These are phyloP conservation scores for Ahaetulla prasina DNA, from an alignment of 2,113 vertebrate genomes.

Conservation along the genomic window DNA sequence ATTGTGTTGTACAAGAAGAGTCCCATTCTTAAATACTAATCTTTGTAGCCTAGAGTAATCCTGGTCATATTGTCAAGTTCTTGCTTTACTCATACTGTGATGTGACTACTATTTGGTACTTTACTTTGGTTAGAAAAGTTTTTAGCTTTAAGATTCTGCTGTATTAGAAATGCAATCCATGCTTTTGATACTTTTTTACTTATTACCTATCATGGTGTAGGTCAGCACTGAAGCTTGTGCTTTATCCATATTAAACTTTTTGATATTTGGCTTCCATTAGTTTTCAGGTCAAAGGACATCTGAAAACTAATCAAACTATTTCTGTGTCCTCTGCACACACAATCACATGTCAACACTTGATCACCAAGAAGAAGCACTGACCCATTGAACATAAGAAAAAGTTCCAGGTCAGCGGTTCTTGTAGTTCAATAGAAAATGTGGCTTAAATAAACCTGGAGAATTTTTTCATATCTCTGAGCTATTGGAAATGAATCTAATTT, in stretches of 20 bases:
- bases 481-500: neutral
- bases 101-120: neutral
- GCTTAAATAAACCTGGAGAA: neutral
- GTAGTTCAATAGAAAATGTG: neutral
- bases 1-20: neutral
- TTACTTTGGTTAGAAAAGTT: neutral
- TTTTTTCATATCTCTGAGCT: neutral
- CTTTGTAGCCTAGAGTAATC: neutral
- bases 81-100: neutral
- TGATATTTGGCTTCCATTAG: neutral
- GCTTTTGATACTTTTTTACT: neutral
- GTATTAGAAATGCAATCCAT: neutral
- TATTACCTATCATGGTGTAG: neutral
- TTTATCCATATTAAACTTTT: neutral
- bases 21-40: neutral
- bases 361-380: conserved; percentile 1
- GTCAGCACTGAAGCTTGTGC: neutral
- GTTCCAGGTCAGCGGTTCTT: neutral
- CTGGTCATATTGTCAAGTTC: neutral
- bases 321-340: neutral
- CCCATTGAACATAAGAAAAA: neutral
- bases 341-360: neutral
- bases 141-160: neutral
- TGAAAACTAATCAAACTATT: conserved; percentile 4
- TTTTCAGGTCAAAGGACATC: conserved; percentile 2